Evolutionary conservation across 2,888 invertebrate species (phyloP).

Genomic region (Lasioglossum marginatum): DNA sequence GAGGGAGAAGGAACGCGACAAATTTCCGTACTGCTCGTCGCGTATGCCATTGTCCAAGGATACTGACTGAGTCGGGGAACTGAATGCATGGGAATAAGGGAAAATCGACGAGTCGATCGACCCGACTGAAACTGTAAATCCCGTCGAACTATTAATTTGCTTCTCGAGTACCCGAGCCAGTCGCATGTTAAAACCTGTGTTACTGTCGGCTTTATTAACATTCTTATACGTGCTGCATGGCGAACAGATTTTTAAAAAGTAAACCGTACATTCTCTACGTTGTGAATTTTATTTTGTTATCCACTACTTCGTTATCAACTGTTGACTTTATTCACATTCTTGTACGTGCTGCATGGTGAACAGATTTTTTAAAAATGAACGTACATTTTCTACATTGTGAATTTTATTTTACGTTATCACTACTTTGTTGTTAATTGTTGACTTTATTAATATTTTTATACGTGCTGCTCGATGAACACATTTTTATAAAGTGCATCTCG

Average conservation of each 20-base stretch:
- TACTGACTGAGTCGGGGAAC: conserved; percentile 37
- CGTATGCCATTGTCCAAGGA: conserved; percentile 60
- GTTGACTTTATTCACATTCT: no score
- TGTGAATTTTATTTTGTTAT: no score
- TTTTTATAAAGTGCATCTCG: no score
- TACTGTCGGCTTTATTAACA: background rate
- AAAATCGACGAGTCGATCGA: conserved; percentile 46
- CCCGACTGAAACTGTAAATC: conserved; percentile 44
- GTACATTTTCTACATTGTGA: no score
- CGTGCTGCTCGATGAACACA: background rate
- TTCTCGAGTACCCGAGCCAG: background rate
- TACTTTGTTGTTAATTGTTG: background rate
- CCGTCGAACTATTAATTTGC: conserved; percentile 14
- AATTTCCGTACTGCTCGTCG: conserved; percentile 61
- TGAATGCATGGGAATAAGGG: conserved; percentile 54
- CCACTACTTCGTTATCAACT: no score
- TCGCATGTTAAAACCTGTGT: background rate
- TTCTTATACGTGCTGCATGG: background rate
- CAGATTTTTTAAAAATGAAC: no score
- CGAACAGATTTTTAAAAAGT: background rate
- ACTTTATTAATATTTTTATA: background rate
- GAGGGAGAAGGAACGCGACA: conserved; percentile 55
- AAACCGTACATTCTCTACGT: no score
- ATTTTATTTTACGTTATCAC: background rate
- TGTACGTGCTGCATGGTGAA: no score